phyloP scores from a whole-genome alignment of 1,140 invertebrate species.

The Teleopsis dalmanni region DNA sequence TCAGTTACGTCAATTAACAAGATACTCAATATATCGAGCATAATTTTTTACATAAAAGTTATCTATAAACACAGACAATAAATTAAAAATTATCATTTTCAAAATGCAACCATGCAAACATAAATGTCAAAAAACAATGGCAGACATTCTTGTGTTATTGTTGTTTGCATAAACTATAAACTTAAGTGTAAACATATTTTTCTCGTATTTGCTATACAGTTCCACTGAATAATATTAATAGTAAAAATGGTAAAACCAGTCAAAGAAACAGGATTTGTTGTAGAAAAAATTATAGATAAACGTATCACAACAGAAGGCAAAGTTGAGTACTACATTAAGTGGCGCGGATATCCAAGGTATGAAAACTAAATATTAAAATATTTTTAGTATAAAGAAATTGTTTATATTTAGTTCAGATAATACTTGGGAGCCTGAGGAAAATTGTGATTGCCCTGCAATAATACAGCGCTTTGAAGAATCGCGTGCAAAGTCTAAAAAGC shows the following conservation, averaged over 20 bases:
- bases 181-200: too few relatives aligned
- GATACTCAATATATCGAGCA: too few relatives aligned
- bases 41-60: too few relatives aligned
- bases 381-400: not conserved
- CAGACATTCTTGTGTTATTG: too few relatives aligned
- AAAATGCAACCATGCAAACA: too few relatives aligned
- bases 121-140: too few relatives aligned
- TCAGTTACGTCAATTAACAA: too few relatives aligned
- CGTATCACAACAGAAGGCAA: constrained; percentile 41
- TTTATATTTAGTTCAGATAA: constrained; percentile 54
- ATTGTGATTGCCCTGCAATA: constrained; percentile 86
- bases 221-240: too few relatives aligned
- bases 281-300: constrained; percentile 45
- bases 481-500: constrained; percentile 54
- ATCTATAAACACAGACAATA: too few relatives aligned
- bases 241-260: constrained; percentile 2
- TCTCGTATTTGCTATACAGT: too few relatives aligned
- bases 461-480: constrained; percentile 82
- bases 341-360: constrained; percentile 35
- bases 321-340: constrained; percentile 44
- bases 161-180: too few relatives aligned
- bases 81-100: too few relatives aligned
- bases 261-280: constrained; percentile 31
- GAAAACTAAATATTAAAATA: not conserved
- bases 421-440: constrained; percentile 84